Percentiles rank a stretch among this genome's conserved stretches.
These are phyloP conservation scores for Nephrotoma appendiculata DNA, from an alignment of 2,888 invertebrate genomes.

Conservation along the genomic window DNA sequence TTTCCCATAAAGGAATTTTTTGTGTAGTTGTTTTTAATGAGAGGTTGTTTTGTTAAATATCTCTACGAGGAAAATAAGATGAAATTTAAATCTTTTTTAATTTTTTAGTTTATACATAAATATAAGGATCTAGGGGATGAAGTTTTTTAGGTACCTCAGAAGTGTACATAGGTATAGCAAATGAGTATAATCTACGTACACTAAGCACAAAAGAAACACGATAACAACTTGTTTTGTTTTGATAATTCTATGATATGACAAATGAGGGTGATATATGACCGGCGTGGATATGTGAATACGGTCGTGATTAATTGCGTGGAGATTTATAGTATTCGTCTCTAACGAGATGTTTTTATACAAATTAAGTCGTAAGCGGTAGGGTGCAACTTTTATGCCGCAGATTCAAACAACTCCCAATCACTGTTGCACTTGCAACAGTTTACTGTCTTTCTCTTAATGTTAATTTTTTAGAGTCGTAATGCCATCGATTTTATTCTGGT, in stretches of 20 bases:
- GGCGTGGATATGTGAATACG: neutral
- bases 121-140: neutral
- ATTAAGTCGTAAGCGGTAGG: too few relatives aligned
- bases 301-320: neutral
- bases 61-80: neutral
- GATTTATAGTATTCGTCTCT: neutral
- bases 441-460: too few relatives aligned
- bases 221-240: neutral
- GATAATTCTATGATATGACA: neutral
- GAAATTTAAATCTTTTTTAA: neutral
- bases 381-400: too few relatives aligned
- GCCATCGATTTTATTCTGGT: too few relatives aligned
- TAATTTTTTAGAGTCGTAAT: too few relatives aligned
- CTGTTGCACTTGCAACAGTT: too few relatives aligned
- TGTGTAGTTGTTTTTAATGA: neutral
- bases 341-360: too few relatives aligned
- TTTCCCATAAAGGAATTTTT: neutral
- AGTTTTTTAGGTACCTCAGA: neutral
- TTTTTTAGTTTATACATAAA: neutral
- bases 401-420: too few relatives aligned
- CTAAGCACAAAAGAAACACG: neutral
- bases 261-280: neutral
- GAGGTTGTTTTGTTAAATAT: neutral
- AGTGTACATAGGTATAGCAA: neutral
- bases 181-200: neutral